Evolutionary conservation across 2,797 vertebrate species (phyloP).

Genomic region (Acomys russatus): DNA sequence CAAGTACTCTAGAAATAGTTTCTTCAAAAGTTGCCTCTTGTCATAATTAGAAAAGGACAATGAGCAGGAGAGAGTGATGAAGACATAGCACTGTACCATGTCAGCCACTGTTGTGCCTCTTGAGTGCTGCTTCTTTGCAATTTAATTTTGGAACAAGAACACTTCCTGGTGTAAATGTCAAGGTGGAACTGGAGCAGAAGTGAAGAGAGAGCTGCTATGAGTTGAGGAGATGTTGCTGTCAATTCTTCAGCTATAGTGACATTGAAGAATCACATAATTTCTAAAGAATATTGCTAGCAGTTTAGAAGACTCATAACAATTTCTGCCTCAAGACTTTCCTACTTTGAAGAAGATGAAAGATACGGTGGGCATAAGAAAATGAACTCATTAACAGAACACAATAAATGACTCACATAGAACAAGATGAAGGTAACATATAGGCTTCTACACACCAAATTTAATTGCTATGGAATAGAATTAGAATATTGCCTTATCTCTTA

Average conservation of each 20-base stretch:
- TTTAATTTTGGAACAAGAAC: not conserved
- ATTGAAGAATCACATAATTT: not conserved
- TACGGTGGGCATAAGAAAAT: not conserved
- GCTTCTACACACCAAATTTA: not conserved
- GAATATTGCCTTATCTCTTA: not conserved
- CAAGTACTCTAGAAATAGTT: not conserved
- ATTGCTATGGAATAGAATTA: not conserved
- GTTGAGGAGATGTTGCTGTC: not conserved
- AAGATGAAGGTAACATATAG: not conserved
- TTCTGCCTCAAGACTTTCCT: not conserved
- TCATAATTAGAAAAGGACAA: not conserved
- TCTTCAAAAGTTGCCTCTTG: constrained; percentile 22
- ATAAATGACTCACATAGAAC: not conserved
- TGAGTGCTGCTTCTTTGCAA: not conserved
- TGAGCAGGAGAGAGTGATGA: not conserved
- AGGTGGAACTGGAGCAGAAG: not conserved
- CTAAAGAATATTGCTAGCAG: not conserved
- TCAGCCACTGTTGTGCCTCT: not conserved
- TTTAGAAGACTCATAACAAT: not conserved
- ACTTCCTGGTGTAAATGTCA: not conserved
- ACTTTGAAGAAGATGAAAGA: not conserved
- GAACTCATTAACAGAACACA: not conserved
- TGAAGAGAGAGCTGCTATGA: not conserved
- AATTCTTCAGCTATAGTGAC: not conserved
- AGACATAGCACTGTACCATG: not conserved